phyloP scores from a whole-genome alignment of 1,140 invertebrate species.

The Holcopasites calliopsidis region DNA sequence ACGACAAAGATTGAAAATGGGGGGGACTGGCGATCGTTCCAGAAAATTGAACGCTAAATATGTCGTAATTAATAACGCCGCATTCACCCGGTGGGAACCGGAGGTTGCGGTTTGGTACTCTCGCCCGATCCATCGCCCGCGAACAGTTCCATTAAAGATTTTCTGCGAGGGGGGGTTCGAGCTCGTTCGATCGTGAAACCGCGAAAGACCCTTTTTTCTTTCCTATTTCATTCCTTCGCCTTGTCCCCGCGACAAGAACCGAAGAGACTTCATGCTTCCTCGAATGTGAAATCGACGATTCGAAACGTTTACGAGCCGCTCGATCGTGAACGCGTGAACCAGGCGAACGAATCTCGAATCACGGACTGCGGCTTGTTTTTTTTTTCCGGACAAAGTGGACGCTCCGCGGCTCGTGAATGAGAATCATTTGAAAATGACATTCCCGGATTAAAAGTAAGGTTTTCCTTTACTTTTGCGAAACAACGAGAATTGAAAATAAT shows the following conservation, averaged over 20 bases:
- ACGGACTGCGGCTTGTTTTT: not conserved
- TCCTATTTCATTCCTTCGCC: not conserved
- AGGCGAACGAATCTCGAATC: not conserved
- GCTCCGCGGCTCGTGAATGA: not conserved
- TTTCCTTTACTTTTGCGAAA: too few species aligned
- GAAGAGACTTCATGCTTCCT: constrained; percentile 36
- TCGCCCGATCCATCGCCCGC: constrained; percentile 57
- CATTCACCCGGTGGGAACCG: constrained; percentile 69
- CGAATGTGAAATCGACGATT: constrained; percentile 40
- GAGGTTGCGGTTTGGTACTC: constrained; percentile 73
- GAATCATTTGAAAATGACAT: too few species aligned
- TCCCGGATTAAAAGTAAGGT: too few species aligned
- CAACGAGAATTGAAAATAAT: too few species aligned
- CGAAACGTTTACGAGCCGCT: constrained; percentile 5
- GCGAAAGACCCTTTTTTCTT: constrained; percentile 21
- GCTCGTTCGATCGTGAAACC: constrained; percentile 61
- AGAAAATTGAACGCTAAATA: constrained; percentile 76
- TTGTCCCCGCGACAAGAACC: not conserved
- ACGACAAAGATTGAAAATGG: constrained; percentile 24
- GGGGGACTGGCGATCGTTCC: constrained; percentile 63
- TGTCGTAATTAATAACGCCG: constrained; percentile 77
- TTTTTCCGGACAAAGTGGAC: not conserved
- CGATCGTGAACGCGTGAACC: constrained; percentile 35
- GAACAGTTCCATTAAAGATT: constrained; percentile 60
- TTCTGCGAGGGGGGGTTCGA: constrained; percentile 9